phyloP scores from a whole-genome alignment of 1,140 invertebrate species.

The Aphidius ervi region DNA sequence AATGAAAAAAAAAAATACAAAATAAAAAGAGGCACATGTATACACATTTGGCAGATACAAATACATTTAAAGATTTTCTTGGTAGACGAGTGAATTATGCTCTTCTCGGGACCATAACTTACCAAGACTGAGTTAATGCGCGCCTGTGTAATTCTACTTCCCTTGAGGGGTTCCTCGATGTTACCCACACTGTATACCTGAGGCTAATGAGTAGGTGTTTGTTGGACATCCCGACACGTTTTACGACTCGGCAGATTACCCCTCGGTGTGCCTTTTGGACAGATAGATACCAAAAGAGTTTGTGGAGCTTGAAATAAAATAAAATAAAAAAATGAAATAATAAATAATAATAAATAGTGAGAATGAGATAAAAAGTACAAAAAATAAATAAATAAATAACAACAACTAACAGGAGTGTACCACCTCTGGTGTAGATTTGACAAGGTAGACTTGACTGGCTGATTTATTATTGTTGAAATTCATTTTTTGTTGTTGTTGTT shows the following conservation, averaged over 20 bases:
- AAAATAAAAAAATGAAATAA: neutral
- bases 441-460: conserved; percentile 26
- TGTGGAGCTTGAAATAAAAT: neutral
- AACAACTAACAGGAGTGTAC: too few species aligned
- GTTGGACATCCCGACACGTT: conserved; percentile 51
- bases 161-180: conserved; percentile 19
- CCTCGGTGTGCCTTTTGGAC: conserved; percentile 27
- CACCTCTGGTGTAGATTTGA: neutral
- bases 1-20: conserved; percentile 9
- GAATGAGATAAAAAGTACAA: too few species aligned
- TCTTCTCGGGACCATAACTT: conserved; percentile 42
- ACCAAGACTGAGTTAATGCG: conserved; percentile 44
- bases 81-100: conserved; percentile 41
- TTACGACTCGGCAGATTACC: conserved; percentile 50
- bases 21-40: conserved; percentile 7
- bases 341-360: neutral
- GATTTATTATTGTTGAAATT: conserved; percentile 31
- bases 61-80: conserved; percentile 25
- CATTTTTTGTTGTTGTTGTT: neutral
- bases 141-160: conserved; percentile 45
- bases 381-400: too few species aligned
- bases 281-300: conserved; percentile 11
- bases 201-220: conserved; percentile 52
- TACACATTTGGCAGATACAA: neutral
- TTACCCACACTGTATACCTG: conserved; percentile 32